Base-by-base conservation (phyloP, 2,113 vertebrate genomes). In the Pseudolaguvia tuberculata region DNA sequence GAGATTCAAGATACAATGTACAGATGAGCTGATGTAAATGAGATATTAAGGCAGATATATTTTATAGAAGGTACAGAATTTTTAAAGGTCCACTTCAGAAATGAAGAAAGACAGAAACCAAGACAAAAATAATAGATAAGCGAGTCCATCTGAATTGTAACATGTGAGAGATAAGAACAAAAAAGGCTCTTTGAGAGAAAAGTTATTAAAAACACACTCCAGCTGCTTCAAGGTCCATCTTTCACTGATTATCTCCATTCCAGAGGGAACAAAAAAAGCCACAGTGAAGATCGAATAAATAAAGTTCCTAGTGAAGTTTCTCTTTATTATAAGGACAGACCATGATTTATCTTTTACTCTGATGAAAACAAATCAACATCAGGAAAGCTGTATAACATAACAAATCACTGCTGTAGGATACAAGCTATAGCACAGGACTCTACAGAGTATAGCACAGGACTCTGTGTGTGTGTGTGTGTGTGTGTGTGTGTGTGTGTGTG, bases 1-100 rank as follows among this genome's bases (percentile, higher is more conserved):
- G 31, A 23, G 67, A 20, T n/a, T 17, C 18, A 47, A 29, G 14
- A n/a, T 58, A 9, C n/a, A 25, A 55, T 69, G 23, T 65, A 63
- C 56, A 65, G 11, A 35, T 72, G 5, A 62, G 51, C 55, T 56
- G 15, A 66, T 47, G 47, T 51, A n/a, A 35, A 45, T 80, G 72
- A 72, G 59, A 75, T 70, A 79, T 83, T 82, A 78, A 83, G 84
- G 82, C 73, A 75, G 72, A 56, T 73, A 74, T 79, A 78, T 81
- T 82, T 77, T 79, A 79, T 82, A 85, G 75, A 81, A 69, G 72
- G 62, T 80, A 85, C 79, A 83, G 76, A 80, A 75, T 83, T 76
- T 63, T 23, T 35, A 3, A n/a, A 62, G 18, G 7, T 75, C 47
- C 63, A 27, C 5, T 5, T 61, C 76, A 25, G 78, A 50, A 12